These are phyloP conservation scores for Calonectris borealis DNA, from an alignment of 2,113 vertebrate species.

Conservation along the genomic window DNA sequence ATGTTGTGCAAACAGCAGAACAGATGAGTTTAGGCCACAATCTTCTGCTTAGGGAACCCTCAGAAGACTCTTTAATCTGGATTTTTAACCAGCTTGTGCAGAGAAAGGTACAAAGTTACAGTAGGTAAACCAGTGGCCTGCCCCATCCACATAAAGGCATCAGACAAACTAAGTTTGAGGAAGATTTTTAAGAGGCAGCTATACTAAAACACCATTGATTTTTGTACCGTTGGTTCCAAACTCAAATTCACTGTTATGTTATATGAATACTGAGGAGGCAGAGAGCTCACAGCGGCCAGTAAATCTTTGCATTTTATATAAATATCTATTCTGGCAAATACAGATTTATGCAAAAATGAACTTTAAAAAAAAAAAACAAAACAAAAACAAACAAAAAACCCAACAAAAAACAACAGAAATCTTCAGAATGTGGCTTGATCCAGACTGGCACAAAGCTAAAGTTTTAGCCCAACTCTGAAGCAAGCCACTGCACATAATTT, in stretches of 20 bases:
- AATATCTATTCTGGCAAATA: background rate
- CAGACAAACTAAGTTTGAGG: background rate
- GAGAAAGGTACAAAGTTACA: background rate
- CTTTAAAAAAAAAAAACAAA: background rate
- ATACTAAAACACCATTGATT: background rate
- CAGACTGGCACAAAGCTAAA: background rate
- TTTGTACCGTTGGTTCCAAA: background rate
- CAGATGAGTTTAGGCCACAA: accelerated
- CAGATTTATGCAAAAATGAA: background rate
- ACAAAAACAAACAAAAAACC: too few species aligned
- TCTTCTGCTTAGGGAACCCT: background rate
- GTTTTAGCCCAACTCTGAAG: background rate
- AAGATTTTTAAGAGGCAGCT: background rate
- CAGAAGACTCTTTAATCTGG: background rate
- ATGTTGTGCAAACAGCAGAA: background rate
- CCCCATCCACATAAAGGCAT: background rate
- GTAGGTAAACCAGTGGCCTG: background rate
- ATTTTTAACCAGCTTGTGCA: background rate
- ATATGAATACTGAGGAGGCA: background rate
- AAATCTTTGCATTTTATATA: background rate
- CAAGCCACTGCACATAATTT: background rate
- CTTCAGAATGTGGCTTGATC: background rate
- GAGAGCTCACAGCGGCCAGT: background rate
- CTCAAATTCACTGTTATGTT: background rate
- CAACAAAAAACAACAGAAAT: background rate